These are phyloP conservation scores for Notamacropus eugenii DNA, from an alignment of 2,797 vertebrate genomes.

Conservation along the genomic window DNA sequence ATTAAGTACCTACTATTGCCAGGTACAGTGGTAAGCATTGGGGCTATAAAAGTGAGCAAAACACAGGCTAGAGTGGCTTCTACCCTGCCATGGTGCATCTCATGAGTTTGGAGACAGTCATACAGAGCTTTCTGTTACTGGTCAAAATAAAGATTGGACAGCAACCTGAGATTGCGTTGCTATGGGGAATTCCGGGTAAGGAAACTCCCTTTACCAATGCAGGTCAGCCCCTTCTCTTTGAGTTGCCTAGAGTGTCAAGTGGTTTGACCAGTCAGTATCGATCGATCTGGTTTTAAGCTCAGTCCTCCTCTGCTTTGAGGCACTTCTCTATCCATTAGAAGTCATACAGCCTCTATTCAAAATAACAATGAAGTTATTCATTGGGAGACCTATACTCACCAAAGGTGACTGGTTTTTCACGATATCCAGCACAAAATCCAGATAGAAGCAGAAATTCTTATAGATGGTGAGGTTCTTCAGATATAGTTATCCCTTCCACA, in stretches of 20 bases:
- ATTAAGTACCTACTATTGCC: background rate
- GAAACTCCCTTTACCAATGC: background rate
- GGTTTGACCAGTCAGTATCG: background rate
- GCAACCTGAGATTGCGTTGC: background rate
- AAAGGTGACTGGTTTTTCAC: background rate
- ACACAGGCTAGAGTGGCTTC: background rate
- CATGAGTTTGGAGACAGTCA: constrained; percentile 13
- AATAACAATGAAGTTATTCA: background rate
- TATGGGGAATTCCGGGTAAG: background rate
- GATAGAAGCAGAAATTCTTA: background rate
- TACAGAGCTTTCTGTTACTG: background rate
- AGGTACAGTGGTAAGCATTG: background rate
- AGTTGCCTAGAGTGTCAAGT: background rate
- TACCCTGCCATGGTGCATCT: background rate
- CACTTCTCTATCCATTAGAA: background rate
- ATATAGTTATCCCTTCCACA: background rate
- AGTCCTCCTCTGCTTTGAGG: background rate
- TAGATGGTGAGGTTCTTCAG: background rate
- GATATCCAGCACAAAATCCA: background rate
- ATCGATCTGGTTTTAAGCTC: background rate
- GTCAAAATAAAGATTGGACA: background rate
- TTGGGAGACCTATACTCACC: background rate
- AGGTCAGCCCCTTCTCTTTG: background rate
- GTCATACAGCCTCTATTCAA: background rate
- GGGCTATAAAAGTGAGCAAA: background rate